Percentiles rank a stretch among this genome's conserved stretches.
Conservation (phyloP, 2,113 vertebrate species). For the Larimichthys polyactis region DNA sequence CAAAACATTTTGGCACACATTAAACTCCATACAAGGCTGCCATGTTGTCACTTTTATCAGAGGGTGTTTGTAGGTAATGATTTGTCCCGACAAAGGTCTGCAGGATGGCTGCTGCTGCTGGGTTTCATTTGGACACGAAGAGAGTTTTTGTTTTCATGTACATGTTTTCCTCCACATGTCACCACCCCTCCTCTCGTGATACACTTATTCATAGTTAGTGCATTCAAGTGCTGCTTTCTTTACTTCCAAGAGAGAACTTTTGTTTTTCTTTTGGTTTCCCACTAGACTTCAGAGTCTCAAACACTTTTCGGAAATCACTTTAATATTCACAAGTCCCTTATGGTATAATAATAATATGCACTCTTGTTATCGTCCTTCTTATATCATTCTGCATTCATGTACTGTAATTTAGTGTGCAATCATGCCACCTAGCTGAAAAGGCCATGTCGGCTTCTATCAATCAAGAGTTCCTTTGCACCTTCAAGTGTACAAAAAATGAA, state of each 20-base stretch:
- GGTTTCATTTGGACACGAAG: not conserved
- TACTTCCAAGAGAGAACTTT: slow-evolving; percentile 1
- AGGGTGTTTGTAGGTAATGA: not conserved
- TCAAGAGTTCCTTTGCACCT: slow-evolving; percentile 92
- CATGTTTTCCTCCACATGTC: not conserved
- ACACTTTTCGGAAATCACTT: slow-evolving; percentile 6
- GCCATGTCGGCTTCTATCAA: slow-evolving; percentile 85
- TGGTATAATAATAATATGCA: slow-evolving; percentile 63
- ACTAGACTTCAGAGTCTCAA: slow-evolving; percentile 36
- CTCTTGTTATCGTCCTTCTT: slow-evolving; percentile 50
- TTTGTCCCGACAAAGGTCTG: not conserved
- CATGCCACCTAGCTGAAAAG: slow-evolving; percentile 84
- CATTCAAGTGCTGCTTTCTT: slow-evolving; percentile 77
- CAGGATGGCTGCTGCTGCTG: slow-evolving; percentile 3
- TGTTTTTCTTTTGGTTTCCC: slow-evolving; percentile 49
- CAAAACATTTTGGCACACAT: not conserved
- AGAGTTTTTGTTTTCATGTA: slow-evolving; percentile 6
- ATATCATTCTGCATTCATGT: slow-evolving; percentile 72
- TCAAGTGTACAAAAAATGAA: slow-evolving; percentile 88
- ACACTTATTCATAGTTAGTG: not conserved
- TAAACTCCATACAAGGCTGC: not conserved
- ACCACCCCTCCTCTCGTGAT: not conserved
- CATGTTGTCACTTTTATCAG: not conserved
- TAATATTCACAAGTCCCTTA: slow-evolving; percentile 63
- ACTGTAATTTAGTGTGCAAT: slow-evolving; percentile 86